Conservation (phyloP, 1,140 invertebrate species). For the Dreissena rostriformis region DNA sequence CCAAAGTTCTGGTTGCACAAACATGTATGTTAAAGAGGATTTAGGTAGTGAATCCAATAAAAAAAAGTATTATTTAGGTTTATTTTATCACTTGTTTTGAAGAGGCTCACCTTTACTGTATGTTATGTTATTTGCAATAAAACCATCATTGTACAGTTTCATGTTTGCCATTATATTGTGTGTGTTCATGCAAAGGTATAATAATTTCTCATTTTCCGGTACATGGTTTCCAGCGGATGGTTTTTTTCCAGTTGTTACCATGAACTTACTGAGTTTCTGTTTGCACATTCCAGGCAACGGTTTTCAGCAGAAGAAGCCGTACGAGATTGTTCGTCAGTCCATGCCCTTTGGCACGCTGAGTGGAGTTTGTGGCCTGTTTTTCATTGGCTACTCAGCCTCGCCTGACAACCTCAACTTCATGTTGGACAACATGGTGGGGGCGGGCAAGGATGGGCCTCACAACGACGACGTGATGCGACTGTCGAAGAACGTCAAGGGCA, state of each 20-base stretch:
- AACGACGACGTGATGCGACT: constrained; percentile 78
- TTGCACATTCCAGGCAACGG: constrained; percentile 65
- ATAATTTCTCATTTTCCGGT: no score
- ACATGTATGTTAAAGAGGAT: no score
- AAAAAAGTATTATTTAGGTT: no score
- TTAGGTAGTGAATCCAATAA: no score
- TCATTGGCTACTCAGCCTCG: constrained; percentile 75
- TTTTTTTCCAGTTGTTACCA: neutral
- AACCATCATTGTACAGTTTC: no score
- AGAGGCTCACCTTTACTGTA: no score
- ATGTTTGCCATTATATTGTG: no score
- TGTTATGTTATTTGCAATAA: no score
- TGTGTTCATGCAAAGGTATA: no score
- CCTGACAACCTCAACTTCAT: constrained; percentile 75
- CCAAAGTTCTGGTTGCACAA: no score
- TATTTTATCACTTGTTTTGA: no score
- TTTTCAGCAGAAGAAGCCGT: constrained; percentile 71
- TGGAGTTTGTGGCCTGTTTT: constrained; percentile 74
- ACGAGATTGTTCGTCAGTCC: constrained; percentile 76
- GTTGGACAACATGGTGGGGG: constrained; percentile 78
- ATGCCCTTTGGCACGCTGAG: constrained; percentile 74
- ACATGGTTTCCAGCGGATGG: no score
- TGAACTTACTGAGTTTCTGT: neutral
- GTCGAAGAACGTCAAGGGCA: constrained; percentile 75
- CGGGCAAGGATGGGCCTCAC: constrained; percentile 67